Conservation (phyloP, 2,113 vertebrate species). For the Aegithalos caudatus region DNA sequence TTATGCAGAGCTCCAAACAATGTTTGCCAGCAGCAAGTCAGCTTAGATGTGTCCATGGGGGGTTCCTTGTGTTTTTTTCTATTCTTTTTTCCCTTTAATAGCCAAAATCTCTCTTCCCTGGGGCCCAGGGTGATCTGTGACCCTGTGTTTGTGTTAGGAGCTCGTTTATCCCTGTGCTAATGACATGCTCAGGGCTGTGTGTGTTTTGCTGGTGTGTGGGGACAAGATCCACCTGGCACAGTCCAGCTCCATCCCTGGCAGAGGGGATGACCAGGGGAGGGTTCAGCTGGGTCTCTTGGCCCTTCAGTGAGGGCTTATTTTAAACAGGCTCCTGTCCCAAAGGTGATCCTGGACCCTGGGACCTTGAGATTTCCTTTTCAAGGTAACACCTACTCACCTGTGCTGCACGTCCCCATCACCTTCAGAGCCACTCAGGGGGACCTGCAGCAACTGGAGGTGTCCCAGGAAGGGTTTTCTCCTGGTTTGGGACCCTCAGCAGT, state of each 20-base stretch:
- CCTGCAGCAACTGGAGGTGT: background rate
- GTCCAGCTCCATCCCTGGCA: background rate
- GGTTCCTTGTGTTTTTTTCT: background rate
- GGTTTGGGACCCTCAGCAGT: background rate
- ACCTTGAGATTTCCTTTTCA: background rate
- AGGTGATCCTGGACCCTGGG: background rate
- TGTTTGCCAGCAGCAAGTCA: slow-evolving; percentile 54
- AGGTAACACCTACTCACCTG: background rate
- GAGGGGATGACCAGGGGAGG: background rate
- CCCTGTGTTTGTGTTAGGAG: background rate
- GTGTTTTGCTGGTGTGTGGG: background rate
- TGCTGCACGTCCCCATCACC: background rate
- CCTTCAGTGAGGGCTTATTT: background rate
- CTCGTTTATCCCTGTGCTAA: background rate
- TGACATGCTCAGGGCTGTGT: background rate
- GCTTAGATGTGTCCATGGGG: slow-evolving; percentile 52
- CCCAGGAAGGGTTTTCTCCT: background rate
- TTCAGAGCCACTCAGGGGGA: background rate
- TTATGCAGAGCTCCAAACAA: slow-evolving; percentile 56
- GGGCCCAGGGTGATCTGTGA: slow-evolving; percentile 6
- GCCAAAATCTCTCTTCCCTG: background rate
- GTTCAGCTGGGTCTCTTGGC: background rate
- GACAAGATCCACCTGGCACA: background rate
- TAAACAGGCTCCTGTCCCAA: background rate
- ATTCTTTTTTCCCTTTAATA: background rate